Conservation (phyloP, 1,140 invertebrate genomes). For the Ruditapes philippinarum region DNA sequence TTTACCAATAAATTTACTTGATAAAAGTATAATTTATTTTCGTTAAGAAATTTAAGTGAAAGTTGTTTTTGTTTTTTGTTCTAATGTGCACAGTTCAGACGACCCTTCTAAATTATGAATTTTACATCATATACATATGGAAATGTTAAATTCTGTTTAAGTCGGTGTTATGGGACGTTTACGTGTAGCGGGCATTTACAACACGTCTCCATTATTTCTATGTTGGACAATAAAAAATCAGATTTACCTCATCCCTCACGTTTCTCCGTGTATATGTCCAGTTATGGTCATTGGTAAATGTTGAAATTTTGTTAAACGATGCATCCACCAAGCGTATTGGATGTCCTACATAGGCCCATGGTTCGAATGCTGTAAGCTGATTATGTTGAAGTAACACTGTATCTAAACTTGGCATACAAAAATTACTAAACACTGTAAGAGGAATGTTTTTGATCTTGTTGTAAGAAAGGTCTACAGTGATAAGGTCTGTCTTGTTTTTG, state of each 20-base stretch:
- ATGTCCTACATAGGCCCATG: slow-evolving; percentile 27
- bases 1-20: too few relatives aligned
- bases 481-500: background rate
- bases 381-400: slow-evolving; percentile 22
- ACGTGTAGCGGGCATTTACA: too few relatives aligned
- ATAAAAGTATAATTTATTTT: too few relatives aligned
- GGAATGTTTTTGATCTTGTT: slow-evolving; percentile 40
- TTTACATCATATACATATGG: too few relatives aligned
- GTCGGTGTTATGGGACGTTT: too few relatives aligned
- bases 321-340: slow-evolving; percentile 13
- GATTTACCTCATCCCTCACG: slow-evolving; percentile 22
- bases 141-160: too few relatives aligned
- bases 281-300: slow-evolving; percentile 70
- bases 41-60: too few relatives aligned
- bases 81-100: too few relatives aligned
- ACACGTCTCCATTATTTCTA: too few relatives aligned
- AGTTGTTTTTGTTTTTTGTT: too few relatives aligned
- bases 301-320: slow-evolving; percentile 58
- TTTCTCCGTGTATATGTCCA: slow-evolving; percentile 61
- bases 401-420: background rate
- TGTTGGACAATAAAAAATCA: too few relatives aligned
- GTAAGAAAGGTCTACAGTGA: slow-evolving; percentile 37
- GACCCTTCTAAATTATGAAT: too few relatives aligned
- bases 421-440: slow-evolving; percentile 29
- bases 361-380: slow-evolving; percentile 34